phyloP scores from a whole-genome alignment of 2,113 vertebrate species.

The Hyla sarda region DNA sequence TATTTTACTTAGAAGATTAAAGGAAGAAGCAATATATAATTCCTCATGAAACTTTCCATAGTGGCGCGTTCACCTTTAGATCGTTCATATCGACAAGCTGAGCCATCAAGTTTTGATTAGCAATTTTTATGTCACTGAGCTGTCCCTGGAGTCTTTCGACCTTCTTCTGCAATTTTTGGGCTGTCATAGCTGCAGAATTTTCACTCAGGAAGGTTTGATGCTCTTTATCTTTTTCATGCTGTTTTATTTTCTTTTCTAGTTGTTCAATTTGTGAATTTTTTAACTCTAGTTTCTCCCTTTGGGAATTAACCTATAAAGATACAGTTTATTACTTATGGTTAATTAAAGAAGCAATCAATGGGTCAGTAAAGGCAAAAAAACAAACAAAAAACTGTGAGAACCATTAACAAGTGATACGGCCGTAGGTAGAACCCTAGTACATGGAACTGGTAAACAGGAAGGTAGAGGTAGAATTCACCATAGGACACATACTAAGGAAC shows the following conservation, averaged over 20 bases:
- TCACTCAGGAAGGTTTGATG: conserved; percentile 55
- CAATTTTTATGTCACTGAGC: conserved; percentile 64
- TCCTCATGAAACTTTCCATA: conserved; percentile 48
- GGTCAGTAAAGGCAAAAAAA: neutral
- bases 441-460: neutral
- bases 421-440: neutral
- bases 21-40: conserved; percentile 27
- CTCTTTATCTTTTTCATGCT: conserved; percentile 54
- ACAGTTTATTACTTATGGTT: conserved; percentile 30
- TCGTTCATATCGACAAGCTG: conserved; percentile 66
- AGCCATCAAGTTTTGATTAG: conserved; percentile 66
- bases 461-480: neutral
- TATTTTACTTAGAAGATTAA: neutral
- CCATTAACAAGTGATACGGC: neutral
- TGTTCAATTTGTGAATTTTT: conserved; percentile 60
- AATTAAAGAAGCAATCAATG: neutral
- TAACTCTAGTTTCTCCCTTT: conserved; percentile 59
- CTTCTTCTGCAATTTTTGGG: conserved; percentile 60
- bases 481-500: no score
- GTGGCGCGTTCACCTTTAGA: conserved; percentile 66
- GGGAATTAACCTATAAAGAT: conserved; percentile 53
- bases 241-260: conserved; percentile 58
- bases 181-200: conserved; percentile 61
- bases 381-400: no score
- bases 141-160: conserved; percentile 68